Evolutionary conservation across 2,797 vertebrate species (phyloP).

Genomic region (Coreius guichenoti): DNA sequence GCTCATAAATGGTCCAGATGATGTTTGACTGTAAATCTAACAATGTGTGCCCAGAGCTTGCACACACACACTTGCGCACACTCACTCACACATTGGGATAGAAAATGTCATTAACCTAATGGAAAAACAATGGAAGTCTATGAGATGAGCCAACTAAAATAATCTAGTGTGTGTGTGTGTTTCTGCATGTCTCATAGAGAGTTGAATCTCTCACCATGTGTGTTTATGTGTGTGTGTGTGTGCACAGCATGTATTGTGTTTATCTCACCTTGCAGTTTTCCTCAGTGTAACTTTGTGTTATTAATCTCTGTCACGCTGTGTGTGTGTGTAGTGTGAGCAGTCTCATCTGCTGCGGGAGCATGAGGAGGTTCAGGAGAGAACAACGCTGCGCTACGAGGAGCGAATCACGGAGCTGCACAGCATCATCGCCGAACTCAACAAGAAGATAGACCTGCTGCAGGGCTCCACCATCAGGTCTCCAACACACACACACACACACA

Average conservation of each 20-base stretch:
- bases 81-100: no score
- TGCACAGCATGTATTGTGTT: conserved; percentile 14
- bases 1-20: neutral
- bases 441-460: conserved; percentile 87
- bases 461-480: conserved; percentile 83
- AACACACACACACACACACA: neutral
- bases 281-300: conserved; percentile 15
- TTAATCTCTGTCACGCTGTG: conserved; percentile 29
- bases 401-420: conserved; percentile 88
- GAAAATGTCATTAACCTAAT: neutral
- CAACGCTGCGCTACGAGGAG: conserved; percentile 84
- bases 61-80: no score
- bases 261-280: conserved; percentile 37
- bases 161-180: neutral
- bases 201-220: neutral
- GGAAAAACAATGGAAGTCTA: neutral
- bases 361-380: conserved; percentile 85
- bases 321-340: conserved; percentile 68
- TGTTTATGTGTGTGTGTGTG: neutral
- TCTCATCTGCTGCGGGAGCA: conserved; percentile 87
- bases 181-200: neutral
- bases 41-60: neutral
- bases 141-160: neutral
- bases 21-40: neutral
- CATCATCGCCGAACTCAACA: conserved; percentile 87